Conservation (phyloP, 2,113 vertebrate genomes). For the Camelus bactrianus region DNA sequence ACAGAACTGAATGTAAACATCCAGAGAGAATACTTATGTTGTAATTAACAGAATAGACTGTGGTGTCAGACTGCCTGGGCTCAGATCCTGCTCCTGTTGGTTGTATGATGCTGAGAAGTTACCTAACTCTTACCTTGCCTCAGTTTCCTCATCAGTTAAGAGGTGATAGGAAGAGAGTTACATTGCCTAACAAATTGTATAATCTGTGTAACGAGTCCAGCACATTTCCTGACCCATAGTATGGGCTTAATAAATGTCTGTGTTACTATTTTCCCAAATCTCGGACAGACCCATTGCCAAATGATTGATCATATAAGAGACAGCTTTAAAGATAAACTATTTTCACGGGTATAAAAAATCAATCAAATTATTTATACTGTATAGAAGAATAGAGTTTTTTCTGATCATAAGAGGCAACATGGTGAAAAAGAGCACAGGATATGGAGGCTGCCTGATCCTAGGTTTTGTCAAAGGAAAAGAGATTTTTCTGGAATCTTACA, state of each 20-base stretch:
- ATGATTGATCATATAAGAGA: neutral
- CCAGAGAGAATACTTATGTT: neutral
- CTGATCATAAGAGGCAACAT: neutral
- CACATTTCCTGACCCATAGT: neutral
- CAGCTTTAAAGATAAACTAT: constrained; percentile 39
- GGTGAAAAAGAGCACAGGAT: neutral
- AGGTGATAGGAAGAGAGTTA: neutral
- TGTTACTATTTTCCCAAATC: constrained; percentile 47
- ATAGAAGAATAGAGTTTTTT: neutral
- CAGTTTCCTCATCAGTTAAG: neutral
- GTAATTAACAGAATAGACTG: neutral
- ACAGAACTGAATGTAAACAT: constrained; percentile 19
- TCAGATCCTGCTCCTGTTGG: neutral
- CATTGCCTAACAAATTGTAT: neutral
- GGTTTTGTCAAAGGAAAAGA: neutral
- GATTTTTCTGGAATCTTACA: constrained; percentile 1
- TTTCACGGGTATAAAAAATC: neutral
- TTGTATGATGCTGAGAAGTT: neutral
- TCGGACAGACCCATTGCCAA: constrained; percentile 20
- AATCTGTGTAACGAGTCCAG: neutral
- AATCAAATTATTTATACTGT: neutral
- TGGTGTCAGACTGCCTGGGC: neutral
- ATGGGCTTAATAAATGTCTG: neutral
- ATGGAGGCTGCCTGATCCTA: neutral
- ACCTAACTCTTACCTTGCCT: neutral